Base-by-base conservation (phyloP, 1,140 invertebrate species). In the Caenorhabditis elegans region DNA sequence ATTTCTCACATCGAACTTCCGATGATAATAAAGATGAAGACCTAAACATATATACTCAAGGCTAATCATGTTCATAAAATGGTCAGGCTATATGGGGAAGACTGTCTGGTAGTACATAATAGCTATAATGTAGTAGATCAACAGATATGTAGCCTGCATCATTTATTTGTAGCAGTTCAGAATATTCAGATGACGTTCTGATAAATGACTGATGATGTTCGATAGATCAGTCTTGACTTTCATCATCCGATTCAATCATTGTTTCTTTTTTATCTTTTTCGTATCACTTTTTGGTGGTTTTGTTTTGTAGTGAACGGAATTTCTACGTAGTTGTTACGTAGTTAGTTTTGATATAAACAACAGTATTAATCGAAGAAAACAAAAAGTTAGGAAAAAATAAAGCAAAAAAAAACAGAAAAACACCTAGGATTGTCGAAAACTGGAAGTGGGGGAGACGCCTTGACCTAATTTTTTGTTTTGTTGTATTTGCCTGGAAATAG, bases 61-160 rank as follows among this genome's bases (percentile, higher is more conserved):
- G 31, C 60, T 70, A 70, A 70, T 39, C 60, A 70, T 39, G 60
- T 70, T 34, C 60, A 70, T 70, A 70, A 70, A 70, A 39, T 39
- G 60, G 34, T n/a, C 10, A 60, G 22, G 34, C 60, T 70, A 39
- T 24, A 10, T 10, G 28, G 0, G 6, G 53, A 6, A n/a, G n/a
- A 43, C 0, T 11, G 26, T 34, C 10, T 34, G 28, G 15, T 60
- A 6, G 53, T 24, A 31, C 26, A 1, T 8, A 3, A 31, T 17
- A 60, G 53, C 53, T 60, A 60, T 26, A 60, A 60, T 60, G 53
- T 60, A 34, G 53, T 34, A 60, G 53, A 34, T 34, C 53, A 60
- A n/a, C n/a, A n/a, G n/a, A n/a, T n/a, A n/a, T n/a, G n/a, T n/a
- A n/a, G n/a, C n/a, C n/a, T n/a, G n/a, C n/a, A n/a, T n/a, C n/a